Base-by-base conservation (phyloP, 2,113 vertebrate genomes). In the Leptobrachium leishanense region DNA sequence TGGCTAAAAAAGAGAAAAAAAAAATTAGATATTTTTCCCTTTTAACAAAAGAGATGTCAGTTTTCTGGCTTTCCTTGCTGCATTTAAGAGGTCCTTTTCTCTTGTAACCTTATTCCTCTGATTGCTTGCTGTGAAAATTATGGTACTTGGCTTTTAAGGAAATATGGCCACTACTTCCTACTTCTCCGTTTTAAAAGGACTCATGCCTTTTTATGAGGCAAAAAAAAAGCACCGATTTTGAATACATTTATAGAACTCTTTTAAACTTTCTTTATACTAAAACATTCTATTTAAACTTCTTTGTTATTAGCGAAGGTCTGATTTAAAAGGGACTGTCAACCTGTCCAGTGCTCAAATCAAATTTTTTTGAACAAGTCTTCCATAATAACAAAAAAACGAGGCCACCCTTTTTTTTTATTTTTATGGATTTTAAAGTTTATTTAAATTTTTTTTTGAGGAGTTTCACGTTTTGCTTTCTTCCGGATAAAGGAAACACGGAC, bases 111-210 rank as follows among this genome's bases (percentile, higher is more conserved):
- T 40, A 72, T 62, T 2, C 75, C 42, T 79, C 75, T 74, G 65
- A 77, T 82, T 78, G 11, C 2, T 68, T 79, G 68, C 74, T 87
- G 15, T 40, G 5, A 74, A 82, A 76, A 73, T 82, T 65, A 63
- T 85, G 43, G 2, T 68, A 55, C 82, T 82, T 85, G 70, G 73
- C 81, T 68, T 84, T 46, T 81, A 87, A 42, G 59, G 83, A 31
- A 79, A 1, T 41, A 62, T 65, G 43, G 78, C 82, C 43, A 76
- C 84, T 50, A 75, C 41, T 81, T 43, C 76, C 46, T 84, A 82
- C 72, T 59, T 44, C 76, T 82, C 74, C 59, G 57, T 76, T 82
- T 79, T 50, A 72, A 67, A 79, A 81, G 46, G 72, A 64, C 57
- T 72, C 68, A 39, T 9, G 74, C 2, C 72, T 0, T 70, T 43